Conservation (phyloP, 1,140 invertebrate species). For the Nixonia krombeini region DNA sequence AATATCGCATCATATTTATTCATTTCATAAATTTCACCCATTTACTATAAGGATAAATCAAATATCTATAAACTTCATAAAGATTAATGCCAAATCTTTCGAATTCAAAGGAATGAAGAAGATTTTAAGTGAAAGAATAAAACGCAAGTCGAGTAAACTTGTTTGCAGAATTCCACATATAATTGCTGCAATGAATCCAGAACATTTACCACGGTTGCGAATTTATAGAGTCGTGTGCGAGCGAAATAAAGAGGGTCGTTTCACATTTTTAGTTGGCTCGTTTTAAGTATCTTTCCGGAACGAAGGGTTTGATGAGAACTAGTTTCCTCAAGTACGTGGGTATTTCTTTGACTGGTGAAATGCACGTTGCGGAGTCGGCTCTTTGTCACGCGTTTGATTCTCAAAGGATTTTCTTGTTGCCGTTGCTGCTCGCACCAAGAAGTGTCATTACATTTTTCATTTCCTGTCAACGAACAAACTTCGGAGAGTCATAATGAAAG, state of each 20-base stretch:
- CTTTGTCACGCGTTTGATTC: conserved; percentile 26
- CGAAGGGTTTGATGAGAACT: conserved; percentile 5
- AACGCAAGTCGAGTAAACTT: background rate
- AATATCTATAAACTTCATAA: too few relatives aligned
- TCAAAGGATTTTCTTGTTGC: conserved; percentile 44
- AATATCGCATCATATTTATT: too few relatives aligned
- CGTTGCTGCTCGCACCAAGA: conserved; percentile 30
- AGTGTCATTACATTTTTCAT: conserved; percentile 40
- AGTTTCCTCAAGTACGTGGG: background rate
- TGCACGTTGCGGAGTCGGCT: conserved; percentile 12
- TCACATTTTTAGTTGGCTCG: background rate
- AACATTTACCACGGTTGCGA: background rate
- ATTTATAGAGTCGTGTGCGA: background rate
- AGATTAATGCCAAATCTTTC: too few relatives aligned
- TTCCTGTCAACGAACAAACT: conserved; percentile 14
- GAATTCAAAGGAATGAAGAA: too few relatives aligned
- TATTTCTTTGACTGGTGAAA: conserved; percentile 33
- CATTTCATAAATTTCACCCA: too few relatives aligned
- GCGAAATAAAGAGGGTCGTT: background rate
- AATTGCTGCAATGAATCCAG: too few relatives aligned
- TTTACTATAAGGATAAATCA: too few relatives aligned
- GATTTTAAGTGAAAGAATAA: background rate
- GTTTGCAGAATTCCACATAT: too few relatives aligned
- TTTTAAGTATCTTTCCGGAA: background rate
- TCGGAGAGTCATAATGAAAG: conserved; percentile 29